A percentile compares a stretch with the other conserved stretches of the same genome.
Conservation (phyloP, 2,113 vertebrate genomes). For the Thunnus thynnus region DNA sequence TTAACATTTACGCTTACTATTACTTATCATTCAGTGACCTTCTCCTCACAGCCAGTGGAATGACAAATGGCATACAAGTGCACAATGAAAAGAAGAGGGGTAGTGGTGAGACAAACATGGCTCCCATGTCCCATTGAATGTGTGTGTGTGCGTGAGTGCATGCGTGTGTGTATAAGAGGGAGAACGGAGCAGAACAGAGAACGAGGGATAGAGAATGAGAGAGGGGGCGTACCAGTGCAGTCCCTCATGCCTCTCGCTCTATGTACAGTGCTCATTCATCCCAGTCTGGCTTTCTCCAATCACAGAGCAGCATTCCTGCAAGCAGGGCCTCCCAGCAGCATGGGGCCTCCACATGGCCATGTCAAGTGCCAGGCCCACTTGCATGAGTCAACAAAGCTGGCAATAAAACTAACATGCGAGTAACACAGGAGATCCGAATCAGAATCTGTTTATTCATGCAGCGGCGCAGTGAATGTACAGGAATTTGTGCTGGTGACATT, state of each 20-base stretch:
- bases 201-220: constrained; percentile 32
- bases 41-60: constrained; percentile 12
- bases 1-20: background rate
- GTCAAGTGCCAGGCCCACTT: constrained; percentile 69
- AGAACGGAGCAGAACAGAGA: constrained; percentile 20
- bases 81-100: background rate
- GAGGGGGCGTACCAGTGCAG: constrained; percentile 44
- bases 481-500: background rate
- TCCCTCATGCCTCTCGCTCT: constrained; percentile 66
- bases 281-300: constrained; percentile 66
- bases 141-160: too few relatives aligned
- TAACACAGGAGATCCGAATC: constrained; percentile 40
- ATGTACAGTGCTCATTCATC: constrained; percentile 77
- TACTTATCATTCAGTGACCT: background rate
- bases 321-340: constrained; percentile 65
- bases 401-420: constrained; percentile 65
- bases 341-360: constrained; percentile 72
- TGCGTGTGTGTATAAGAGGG: constrained; percentile 15
- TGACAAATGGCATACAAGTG: constrained; percentile 18
- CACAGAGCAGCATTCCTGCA: constrained; percentile 49
- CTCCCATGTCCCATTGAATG: constrained; percentile 1
- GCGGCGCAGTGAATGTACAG: constrained; percentile 13
- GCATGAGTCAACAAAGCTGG: constrained; percentile 72
- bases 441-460: constrained; percentile 29
- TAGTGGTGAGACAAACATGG: constrained; percentile 36